phyloP scores from a whole-genome alignment of 2,888 invertebrate genomes.

The Lepidocyrtinus sp. region DNA sequence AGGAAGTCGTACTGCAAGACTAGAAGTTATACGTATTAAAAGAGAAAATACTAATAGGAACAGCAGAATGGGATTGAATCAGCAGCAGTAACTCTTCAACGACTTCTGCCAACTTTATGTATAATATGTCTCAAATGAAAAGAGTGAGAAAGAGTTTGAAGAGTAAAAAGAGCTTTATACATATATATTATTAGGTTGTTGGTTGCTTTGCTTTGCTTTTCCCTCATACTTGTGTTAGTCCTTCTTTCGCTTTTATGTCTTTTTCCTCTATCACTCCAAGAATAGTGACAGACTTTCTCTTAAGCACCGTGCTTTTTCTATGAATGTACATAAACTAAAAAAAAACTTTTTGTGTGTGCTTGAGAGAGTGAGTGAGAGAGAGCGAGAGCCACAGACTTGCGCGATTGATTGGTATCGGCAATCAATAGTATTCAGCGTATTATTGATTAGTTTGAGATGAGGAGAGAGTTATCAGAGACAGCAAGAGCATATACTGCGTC shows the following conservation, averaged over 20 bases:
- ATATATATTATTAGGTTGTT: constrained; percentile 57
- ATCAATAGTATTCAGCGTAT: constrained; percentile 70
- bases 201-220: constrained; percentile 57
- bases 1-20: constrained; percentile 25
- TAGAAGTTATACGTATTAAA: constrained; percentile 29
- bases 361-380: no score
- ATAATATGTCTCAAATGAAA: constrained; percentile 61
- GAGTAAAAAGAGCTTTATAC: constrained; percentile 57
- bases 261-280: constrained; percentile 13
- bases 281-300: constrained; percentile 13
- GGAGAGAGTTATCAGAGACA: constrained; percentile 71
- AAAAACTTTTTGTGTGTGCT: constrained; percentile 7
- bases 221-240: constrained; percentile 20
- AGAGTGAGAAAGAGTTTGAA: constrained; percentile 51
- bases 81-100: constrained; percentile 56
- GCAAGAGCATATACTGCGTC: constrained; percentile 70
- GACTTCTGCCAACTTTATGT: constrained; percentile 63
- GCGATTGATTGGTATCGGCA: constrained; percentile 70
- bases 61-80: constrained; percentile 44
- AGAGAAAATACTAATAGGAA: constrained; percentile 27
- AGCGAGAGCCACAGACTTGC: constrained; percentile 66
- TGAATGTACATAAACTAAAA: constrained; percentile 13
- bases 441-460: constrained; percentile 71
- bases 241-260: constrained; percentile 39
- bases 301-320: constrained; percentile 10